phyloP scores from a whole-genome alignment of 2,797 vertebrate genomes.

The Mus spretus region DNA sequence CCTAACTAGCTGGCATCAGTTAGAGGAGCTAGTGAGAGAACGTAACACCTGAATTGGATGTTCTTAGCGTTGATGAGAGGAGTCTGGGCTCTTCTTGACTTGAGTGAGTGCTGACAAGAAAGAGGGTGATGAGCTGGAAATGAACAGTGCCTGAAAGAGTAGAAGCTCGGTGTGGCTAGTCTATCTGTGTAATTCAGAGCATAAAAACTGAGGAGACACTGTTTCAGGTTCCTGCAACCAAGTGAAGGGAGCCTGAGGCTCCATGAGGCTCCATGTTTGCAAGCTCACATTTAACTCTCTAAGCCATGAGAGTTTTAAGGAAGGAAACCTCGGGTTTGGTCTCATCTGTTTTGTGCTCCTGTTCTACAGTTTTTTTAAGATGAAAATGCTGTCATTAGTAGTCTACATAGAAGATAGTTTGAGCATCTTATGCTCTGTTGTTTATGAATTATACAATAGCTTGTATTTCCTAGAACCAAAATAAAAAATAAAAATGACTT shows the following conservation, averaged over 20 bases:
- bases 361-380: conserved; percentile 39
- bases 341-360: conserved; percentile 56
- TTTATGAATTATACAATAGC: conserved; percentile 40
- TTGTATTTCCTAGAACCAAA: conserved; percentile 24
- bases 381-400: conserved; percentile 51
- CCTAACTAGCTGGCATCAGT: not conserved
- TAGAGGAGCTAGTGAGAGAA: not conserved
- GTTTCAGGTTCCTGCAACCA: not conserved
- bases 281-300: conserved; percentile 8
- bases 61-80: not conserved
- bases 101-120: not conserved
- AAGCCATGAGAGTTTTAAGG: conserved; percentile 29
- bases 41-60: not conserved
- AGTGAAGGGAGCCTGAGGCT: not conserved
- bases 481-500: not conserved
- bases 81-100: not conserved
- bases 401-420: conserved; percentile 19
- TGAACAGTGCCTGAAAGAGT: not conserved
- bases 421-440: not conserved
- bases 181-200: not conserved
- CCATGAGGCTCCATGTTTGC: not conserved
- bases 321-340: conserved; percentile 39
- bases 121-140: not conserved
- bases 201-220: not conserved
- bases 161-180: not conserved